Conservation (phyloP, 2,113 vertebrate species). For the Microcebus lehilahytsara region DNA sequence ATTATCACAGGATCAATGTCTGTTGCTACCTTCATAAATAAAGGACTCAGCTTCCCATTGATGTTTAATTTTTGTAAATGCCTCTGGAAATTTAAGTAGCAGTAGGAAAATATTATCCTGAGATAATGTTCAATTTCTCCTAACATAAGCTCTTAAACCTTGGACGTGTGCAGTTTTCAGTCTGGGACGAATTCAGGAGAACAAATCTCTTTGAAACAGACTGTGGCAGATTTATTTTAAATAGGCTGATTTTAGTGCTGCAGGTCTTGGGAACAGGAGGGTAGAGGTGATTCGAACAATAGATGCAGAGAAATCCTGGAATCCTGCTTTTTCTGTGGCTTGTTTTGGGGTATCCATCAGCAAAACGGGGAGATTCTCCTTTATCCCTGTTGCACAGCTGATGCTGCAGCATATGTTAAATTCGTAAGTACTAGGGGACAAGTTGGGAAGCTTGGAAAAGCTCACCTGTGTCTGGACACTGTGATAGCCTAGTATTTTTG, state of each 20-base stretch:
- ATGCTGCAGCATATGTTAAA: not conserved
- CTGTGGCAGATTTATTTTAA: constrained; percentile 34
- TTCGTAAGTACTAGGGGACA: not conserved
- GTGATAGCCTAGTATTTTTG: not conserved
- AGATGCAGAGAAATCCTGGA: not conserved
- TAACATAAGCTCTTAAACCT: constrained; percentile 67
- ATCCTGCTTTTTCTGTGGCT: not conserved
- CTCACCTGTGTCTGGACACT: not conserved
- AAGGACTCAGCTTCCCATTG: constrained; percentile 65
- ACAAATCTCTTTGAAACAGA: constrained; percentile 54
- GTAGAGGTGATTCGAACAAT: not conserved
- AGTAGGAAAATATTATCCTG: constrained; percentile 62
- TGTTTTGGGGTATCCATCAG: not conserved
- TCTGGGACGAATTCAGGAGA: constrained; percentile 50
- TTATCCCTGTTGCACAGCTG: not conserved
- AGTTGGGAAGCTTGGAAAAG: not conserved
- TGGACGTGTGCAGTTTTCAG: constrained; percentile 30
- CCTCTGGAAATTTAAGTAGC: constrained; percentile 71
- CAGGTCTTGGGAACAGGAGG: not conserved
- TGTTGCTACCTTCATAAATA: constrained; percentile 66
- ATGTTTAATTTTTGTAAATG: constrained; percentile 76
- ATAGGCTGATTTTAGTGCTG: not conserved
- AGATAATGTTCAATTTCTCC: constrained; percentile 68
- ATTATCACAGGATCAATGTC: constrained; percentile 64
- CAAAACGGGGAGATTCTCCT: not conserved